These are phyloP conservation scores for Grammomys surdaster DNA, from an alignment of 2,113 vertebrate genomes.

Conservation along the genomic window DNA sequence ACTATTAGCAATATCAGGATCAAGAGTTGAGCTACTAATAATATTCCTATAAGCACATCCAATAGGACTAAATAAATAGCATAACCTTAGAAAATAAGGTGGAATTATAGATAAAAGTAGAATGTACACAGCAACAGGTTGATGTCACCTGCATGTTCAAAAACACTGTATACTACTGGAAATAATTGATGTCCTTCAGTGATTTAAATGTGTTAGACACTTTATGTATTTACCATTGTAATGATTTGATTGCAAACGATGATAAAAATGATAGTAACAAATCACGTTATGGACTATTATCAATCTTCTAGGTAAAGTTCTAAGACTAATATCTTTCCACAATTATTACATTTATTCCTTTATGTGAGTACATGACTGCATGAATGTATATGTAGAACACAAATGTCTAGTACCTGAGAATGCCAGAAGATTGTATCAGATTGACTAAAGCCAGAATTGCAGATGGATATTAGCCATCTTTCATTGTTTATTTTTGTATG, in stretches of 20 bases:
- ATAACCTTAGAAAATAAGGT: background rate
- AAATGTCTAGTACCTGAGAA: background rate
- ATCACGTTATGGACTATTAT: background rate
- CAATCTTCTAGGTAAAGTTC: background rate
- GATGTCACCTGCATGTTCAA: fast-evolving
- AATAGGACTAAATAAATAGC: background rate
- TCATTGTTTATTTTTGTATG: too few relatives aligned
- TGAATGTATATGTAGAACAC: background rate
- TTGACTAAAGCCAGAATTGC: background rate
- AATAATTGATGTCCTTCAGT: background rate
- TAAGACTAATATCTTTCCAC: background rate
- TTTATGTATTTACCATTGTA: background rate
- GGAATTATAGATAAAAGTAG: background rate
- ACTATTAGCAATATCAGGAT: background rate
- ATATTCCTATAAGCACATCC: background rate
- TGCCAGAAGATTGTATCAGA: background rate
- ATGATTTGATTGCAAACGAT: background rate
- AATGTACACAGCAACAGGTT: background rate
- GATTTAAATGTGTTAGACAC: background rate
- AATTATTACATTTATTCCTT: background rate
- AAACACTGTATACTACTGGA: background rate
- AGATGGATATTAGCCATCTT: background rate
- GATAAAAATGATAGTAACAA: too few relatives aligned
- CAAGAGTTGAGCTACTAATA: background rate
- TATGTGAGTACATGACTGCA: background rate